Base-by-base conservation (phyloP, 2,888 invertebrate genomes). In the Drosophila nr. perissopoda region DNA sequence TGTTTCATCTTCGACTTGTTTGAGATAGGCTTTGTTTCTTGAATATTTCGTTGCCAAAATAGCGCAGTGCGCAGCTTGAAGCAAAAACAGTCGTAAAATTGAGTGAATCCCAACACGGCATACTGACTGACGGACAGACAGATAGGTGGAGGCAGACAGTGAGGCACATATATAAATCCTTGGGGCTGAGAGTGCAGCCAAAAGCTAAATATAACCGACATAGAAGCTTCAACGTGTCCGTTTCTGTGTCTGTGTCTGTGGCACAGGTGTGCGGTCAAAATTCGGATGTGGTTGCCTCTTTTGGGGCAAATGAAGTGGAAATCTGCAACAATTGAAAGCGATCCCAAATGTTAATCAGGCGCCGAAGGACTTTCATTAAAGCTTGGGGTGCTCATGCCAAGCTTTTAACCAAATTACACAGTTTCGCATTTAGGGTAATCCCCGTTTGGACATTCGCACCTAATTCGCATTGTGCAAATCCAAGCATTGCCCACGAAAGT, bases 391-490 rank as follows among this genome's bases (percentile, higher is more conserved):
- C 25, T 54, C 69, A 36, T 51, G 61, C 66, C 74, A 69, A 60
- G 81, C 81, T 86, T 86, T 88, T 78, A 83, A 74, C 72, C 80
- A 78, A 86, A 89, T 86, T 87, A 82, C 80, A 83, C 82, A 70
- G 82, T 82, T 78, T 76, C 70, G 76, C 77, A 82, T 87, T 89
- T 84, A 82, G 79, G 77, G 56, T 76, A 87, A 89, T 87, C 80
- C 85, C 82, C 80, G 72, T 69, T 77, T 78, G 87, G 80, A 75
- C 78, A 84, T 84, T 87, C 89, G 87, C 85, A 89, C 85, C 87
- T 87, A 82, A 87, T 87, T 87, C 87, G 76, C 83, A 82, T 69
- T 70, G 82, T 73, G 71, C 80, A 78, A 83, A 77, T 80, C 75
- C 78, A 77, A 83, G 80, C 85, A 76, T 78, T 77, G 85, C 74